Conservation (phyloP, 2,797 vertebrate genomes). For the Takifugu rubripes region DNA sequence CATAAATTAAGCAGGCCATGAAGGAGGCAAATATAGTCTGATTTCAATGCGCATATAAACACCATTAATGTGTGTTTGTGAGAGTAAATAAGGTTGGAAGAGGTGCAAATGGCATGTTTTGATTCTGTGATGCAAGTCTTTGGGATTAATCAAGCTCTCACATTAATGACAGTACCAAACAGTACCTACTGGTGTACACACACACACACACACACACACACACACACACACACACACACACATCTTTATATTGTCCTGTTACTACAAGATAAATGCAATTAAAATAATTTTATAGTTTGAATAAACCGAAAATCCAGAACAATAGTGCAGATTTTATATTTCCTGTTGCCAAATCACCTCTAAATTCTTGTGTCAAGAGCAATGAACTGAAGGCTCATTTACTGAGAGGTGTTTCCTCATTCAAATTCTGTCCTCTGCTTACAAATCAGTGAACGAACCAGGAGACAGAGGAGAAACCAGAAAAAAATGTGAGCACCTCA, state of each 20-base stretch:
- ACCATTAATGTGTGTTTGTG: slow-evolving; percentile 10
- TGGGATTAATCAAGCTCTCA: slow-evolving; percentile 71
- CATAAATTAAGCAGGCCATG: too few relatives aligned
- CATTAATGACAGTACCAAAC: slow-evolving; percentile 76
- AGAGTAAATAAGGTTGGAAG: slow-evolving; percentile 7
- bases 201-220: slow-evolving; percentile 2
- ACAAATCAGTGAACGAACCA: slow-evolving; percentile 17
- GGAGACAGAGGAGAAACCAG: slow-evolving; percentile 9
- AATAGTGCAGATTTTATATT: slow-evolving; percentile 29
- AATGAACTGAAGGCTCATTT: slow-evolving; percentile 37
- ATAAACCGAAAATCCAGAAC: slow-evolving; percentile 25
- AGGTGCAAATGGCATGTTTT: slow-evolving; percentile 47
- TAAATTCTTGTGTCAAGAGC: slow-evolving; percentile 30
- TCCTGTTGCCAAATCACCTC: slow-evolving; percentile 42
- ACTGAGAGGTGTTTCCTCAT: slow-evolving; percentile 27
- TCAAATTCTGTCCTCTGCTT: slow-evolving; percentile 35
- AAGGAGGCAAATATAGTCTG: too few relatives aligned
- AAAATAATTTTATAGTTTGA: slow-evolving; percentile 35
- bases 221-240: slow-evolving; percentile 6
- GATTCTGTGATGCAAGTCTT: slow-evolving; percentile 60
- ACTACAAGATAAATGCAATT: neutral
- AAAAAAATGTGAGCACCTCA: neutral
- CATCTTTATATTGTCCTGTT: neutral
- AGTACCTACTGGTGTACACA: slow-evolving; percentile 28
- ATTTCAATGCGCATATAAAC: too few relatives aligned